Conservation (phyloP, 2,113 vertebrate genomes). For the Myiagra hebetior region DNA sequence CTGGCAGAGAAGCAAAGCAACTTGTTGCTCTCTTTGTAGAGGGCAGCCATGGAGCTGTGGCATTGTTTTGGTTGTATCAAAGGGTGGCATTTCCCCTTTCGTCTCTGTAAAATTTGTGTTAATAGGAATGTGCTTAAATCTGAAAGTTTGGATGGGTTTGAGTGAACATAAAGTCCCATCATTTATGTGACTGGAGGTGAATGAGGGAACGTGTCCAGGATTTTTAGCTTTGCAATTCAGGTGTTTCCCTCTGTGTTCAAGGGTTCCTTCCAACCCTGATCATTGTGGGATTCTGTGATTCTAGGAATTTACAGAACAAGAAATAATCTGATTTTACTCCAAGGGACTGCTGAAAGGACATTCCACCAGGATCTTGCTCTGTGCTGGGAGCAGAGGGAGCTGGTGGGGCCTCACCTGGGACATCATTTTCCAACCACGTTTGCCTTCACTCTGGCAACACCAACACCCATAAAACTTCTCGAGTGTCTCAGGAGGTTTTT, state of each 20-base stretch:
- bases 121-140: background rate
- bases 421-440: accelerated
- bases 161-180: background rate
- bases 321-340: background rate
- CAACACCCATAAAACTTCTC: accelerated
- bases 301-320: background rate
- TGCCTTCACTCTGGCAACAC: background rate
- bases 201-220: background rate
- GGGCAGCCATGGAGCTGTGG: background rate
- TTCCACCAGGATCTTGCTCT: background rate
- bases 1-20: background rate
- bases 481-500: background rate
- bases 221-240: background rate
- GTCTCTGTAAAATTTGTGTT: background rate
- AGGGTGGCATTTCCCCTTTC: background rate
- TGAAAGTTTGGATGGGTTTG: background rate
- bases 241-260: background rate
- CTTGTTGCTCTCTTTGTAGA: background rate
- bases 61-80: background rate
- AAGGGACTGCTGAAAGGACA: background rate
- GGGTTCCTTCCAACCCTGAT: background rate
- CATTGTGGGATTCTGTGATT: background rate
- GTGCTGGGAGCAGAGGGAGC: background rate
- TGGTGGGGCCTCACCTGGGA: background rate
- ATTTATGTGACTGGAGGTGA: background rate